phyloP scores from a whole-genome alignment of 2,888 invertebrate species.

The Kryphioiulus occultus region DNA sequence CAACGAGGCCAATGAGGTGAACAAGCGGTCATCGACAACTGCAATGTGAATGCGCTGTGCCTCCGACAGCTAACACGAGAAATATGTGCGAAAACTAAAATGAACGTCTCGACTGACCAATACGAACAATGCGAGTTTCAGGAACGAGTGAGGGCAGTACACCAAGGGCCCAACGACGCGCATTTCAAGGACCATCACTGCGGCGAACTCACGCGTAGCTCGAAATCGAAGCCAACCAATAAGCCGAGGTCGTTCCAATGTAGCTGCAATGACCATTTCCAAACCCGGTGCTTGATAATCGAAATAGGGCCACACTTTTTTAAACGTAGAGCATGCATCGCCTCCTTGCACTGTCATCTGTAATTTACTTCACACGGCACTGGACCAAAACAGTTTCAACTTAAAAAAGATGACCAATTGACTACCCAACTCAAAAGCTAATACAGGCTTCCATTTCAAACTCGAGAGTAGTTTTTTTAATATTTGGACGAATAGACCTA shows the following conservation, averaged over 20 bases:
- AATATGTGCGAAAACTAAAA: conserved; percentile 13
- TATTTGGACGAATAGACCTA: conserved; percentile 15
- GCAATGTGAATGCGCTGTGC: conserved; percentile 30
- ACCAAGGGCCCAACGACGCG: not conserved
- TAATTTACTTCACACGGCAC: not conserved
- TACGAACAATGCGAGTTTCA: conserved; percentile 21
- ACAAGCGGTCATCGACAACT: conserved; percentile 39
- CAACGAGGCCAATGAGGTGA: conserved; percentile 46
- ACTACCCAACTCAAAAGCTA: not conserved
- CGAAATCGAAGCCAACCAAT: conserved; percentile 6
- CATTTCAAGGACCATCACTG: not conserved
- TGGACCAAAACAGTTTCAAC: conserved; percentile 15
- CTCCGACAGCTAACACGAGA: conserved; percentile 11
- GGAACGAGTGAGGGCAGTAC: not conserved
- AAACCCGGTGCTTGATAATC: not conserved
- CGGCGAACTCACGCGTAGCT: not conserved
- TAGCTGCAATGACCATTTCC: not conserved
- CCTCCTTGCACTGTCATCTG: not conserved
- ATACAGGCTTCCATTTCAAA: conserved; percentile 13
- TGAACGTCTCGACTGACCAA: not conserved
- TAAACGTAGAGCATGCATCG: not conserved
- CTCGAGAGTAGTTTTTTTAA: conserved; percentile 15
- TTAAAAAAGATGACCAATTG: no score
- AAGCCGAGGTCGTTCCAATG: conserved; percentile 14
- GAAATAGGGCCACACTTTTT: not conserved